phyloP scores from a whole-genome alignment of 2,888 invertebrate species.

The Oligia latruncula region DNA sequence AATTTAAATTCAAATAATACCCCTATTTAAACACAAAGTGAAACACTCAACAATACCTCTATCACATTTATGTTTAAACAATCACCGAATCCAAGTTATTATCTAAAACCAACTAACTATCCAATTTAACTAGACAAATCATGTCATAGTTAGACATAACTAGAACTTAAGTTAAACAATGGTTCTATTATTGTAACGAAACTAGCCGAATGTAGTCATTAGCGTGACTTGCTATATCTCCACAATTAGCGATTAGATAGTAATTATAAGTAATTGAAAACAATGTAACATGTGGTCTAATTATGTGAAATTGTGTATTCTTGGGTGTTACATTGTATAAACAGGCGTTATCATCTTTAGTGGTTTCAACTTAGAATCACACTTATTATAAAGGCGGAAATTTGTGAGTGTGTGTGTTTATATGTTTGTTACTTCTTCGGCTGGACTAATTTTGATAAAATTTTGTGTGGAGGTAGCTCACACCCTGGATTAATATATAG shows the following conservation, averaged over 20 bases:
- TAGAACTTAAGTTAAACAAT: slow-evolving; percentile 38
- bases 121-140: slow-evolving; percentile 31
- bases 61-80: neutral
- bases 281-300: slow-evolving; percentile 18
- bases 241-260: slow-evolving; percentile 22
- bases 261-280: slow-evolving; percentile 56
- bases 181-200: slow-evolving; percentile 31
- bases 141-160: neutral
- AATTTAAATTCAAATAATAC: neutral
- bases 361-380: neutral
- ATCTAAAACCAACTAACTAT: slow-evolving; percentile 18
- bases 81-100: slow-evolving; percentile 2
- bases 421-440: no score
- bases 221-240: slow-evolving; percentile 9
- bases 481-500: no score
- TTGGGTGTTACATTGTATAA: neutral
- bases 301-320: neutral
- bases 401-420: no score
- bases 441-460: no score
- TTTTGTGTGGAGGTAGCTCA: no score
- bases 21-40: neutral
- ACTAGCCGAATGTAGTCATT: slow-evolving; percentile 36
- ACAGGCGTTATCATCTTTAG: neutral
- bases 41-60: neutral
- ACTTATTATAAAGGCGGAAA: no score